Percentiles rank a stretch among this genome's conserved stretches.
These are phyloP conservation scores for Larimichthys crocea DNA, from an alignment of 2,113 vertebrate species.

Conservation along the genomic window DNA sequence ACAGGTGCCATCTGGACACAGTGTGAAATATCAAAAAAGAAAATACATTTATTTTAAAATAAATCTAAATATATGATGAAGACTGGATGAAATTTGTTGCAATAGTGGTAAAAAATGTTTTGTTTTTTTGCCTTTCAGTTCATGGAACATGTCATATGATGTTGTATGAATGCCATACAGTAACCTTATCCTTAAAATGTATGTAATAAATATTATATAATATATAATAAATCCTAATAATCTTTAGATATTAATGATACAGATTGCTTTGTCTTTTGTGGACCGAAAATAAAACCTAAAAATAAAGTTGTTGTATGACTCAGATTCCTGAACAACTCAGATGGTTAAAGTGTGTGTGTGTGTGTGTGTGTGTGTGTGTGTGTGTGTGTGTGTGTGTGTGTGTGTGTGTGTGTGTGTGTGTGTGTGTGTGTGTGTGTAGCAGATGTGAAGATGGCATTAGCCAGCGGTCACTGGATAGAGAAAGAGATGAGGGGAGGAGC, in stretches of 20 bases:
- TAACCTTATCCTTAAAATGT: neutral
- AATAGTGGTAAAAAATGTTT: too few species aligned
- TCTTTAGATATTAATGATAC: too few species aligned
- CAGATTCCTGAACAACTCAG: neutral
- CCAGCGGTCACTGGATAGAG: conserved; percentile 82
- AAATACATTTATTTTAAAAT: too few species aligned
- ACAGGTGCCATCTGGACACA: neutral
- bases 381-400: conserved; percentile 20
- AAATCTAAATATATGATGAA: too few species aligned
- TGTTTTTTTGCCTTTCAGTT: too few species aligned
- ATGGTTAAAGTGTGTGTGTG: neutral
- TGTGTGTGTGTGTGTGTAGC: conserved; percentile 1
- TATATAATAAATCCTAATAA: too few species aligned
- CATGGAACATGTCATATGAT: too few species aligned
- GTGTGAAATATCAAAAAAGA: too few species aligned
- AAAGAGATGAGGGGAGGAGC: conserved; percentile 74
- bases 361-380: conserved; percentile 19
- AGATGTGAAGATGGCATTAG: conserved; percentile 76
- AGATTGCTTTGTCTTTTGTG: too few species aligned
- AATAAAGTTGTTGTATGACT: neutral
- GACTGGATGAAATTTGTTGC: too few species aligned
- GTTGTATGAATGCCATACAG: neutral
- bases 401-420: conserved; percentile 19
- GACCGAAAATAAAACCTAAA: too few species aligned
- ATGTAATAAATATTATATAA: too few species aligned